A percentile compares a stretch with the other conserved stretches of the same genome.
Evolutionary conservation across 2,113 vertebrate genomes (phyloP).

Genomic region (Neomonachus schauinslandi): DNA sequence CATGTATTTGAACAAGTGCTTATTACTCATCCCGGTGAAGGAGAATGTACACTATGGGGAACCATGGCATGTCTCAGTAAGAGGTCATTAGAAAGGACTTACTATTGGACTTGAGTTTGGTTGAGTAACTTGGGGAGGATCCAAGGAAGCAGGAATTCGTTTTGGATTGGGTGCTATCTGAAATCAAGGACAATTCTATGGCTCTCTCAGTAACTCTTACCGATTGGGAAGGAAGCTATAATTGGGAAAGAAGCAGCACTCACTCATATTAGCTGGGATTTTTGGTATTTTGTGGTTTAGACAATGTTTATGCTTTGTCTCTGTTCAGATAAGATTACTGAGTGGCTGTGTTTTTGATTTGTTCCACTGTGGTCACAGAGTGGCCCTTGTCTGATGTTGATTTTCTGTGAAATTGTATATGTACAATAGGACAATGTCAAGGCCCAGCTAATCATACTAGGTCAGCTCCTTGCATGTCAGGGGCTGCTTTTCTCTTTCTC

Average conservation of each 20-base stretch:
- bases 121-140: background rate
- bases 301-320: background rate
- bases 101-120: background rate
- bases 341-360: background rate
- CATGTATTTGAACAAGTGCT: background rate
- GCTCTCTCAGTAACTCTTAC: background rate
- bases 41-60: background rate
- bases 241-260: background rate
- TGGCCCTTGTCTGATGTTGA: background rate
- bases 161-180: background rate
- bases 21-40: background rate
- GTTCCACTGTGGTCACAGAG: background rate
- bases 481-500: background rate
- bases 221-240: background rate
- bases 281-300: background rate
- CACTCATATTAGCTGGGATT: background rate
- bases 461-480: background rate
- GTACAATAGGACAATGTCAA: background rate
- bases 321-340: background rate
- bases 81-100: background rate
- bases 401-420: background rate
- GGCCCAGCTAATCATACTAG: background rate
- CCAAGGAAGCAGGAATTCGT: background rate
- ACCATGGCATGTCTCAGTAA: background rate
- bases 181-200: background rate